phyloP scores from a whole-genome alignment of 2,797 vertebrate genomes.

The Alca torda region DNA sequence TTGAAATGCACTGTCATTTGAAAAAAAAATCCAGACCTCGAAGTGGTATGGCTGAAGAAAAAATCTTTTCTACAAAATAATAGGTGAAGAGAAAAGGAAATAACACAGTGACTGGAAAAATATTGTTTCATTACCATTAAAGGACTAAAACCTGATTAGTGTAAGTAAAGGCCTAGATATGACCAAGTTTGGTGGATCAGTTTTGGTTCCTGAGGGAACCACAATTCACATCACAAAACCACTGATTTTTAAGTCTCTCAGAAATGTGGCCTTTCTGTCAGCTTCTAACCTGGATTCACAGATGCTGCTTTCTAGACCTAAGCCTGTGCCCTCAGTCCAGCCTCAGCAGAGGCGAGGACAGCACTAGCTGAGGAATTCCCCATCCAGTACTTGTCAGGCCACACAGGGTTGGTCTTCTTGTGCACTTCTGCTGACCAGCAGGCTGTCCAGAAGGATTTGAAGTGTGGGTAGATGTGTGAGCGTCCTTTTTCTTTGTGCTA shows the following conservation, averaged over 20 bases:
- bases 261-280: slow-evolving; percentile 6
- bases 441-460: neutral
- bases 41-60: slow-evolving; percentile 56
- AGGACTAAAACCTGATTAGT: slow-evolving; percentile 56
- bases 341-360: neutral
- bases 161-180: slow-evolving; percentile 35
- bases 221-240: slow-evolving; percentile 12
- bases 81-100: slow-evolving; percentile 72
- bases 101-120: slow-evolving; percentile 71
- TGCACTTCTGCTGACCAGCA: neutral
- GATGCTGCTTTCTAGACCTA: neutral
- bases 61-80: slow-evolving; percentile 67
- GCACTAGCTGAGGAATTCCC: neutral
- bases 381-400: neutral
- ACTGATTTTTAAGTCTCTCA: slow-evolving; percentile 14
- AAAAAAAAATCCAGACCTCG: slow-evolving; percentile 64
- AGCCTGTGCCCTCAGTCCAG: neutral
- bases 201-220: slow-evolving; percentile 28
- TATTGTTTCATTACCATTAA: slow-evolving; percentile 65
- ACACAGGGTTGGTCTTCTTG: neutral
- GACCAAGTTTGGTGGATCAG: slow-evolving; percentile 28
- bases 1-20: slow-evolving; percentile 54
- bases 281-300: neutral
- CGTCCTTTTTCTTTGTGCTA: neutral
- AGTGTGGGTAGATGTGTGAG: neutral